phyloP scores from a whole-genome alignment of 2,888 invertebrate species.

The Caradrina clavipalpis region DNA sequence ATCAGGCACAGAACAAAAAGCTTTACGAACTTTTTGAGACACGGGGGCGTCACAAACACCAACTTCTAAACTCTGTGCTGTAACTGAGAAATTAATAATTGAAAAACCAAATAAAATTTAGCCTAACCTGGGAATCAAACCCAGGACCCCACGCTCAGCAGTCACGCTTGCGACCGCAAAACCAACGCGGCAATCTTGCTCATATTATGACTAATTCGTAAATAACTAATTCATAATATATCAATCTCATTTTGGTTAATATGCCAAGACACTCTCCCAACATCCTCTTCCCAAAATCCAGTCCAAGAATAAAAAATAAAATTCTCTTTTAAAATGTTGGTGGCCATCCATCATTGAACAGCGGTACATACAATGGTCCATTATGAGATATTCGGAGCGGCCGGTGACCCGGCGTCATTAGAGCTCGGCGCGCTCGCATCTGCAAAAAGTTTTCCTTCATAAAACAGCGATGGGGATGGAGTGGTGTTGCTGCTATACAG shows the following conservation, averaged over 20 bases:
- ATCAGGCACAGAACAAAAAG: no score
- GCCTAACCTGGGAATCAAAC: no score
- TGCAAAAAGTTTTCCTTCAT: slow-evolving; percentile 77
- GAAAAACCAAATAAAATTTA: no score
- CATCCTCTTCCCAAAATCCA: not conserved
- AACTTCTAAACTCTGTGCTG: no score
- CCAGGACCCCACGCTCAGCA: no score
- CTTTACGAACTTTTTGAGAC: no score
- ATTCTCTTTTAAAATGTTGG: slow-evolving; percentile 54
- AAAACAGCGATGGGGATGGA: slow-evolving; percentile 65
- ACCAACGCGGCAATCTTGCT: no score
- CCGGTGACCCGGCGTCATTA: slow-evolving; percentile 75
- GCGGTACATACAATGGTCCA: slow-evolving; percentile 67
- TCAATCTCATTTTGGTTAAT: not conserved
- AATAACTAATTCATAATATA: not conserved
- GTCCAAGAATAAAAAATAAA: slow-evolving; percentile 21
- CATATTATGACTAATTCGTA: no score
- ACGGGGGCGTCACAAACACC: no score
- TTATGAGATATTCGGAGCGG: slow-evolving; percentile 72
- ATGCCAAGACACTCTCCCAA: not conserved
- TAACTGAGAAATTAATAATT: no score
- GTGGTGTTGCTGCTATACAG: slow-evolving; percentile 21
- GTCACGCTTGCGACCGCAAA: no score
- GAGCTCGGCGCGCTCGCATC: slow-evolving; percentile 66
- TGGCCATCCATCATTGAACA: slow-evolving; percentile 60